Conservation (phyloP, 2,797 vertebrate species). For the Oophaga sylvatica region DNA sequence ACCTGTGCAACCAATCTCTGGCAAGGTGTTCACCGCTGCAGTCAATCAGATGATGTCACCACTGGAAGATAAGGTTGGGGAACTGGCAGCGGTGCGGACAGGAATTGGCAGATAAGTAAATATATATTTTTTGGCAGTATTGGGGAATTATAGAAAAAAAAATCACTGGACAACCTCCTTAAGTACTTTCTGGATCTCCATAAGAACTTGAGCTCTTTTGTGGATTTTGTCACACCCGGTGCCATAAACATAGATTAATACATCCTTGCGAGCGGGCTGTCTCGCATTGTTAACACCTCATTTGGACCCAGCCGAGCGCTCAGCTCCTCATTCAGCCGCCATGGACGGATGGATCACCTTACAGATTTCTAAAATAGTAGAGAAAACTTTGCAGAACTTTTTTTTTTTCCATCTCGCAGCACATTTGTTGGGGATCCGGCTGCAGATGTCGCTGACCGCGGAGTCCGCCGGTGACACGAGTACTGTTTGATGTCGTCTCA, state of each 20-base stretch:
- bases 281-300: slow-evolving; percentile 20
- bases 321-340: neutral
- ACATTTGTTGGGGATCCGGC: neutral
- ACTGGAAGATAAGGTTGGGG: too few species aligned
- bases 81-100: too few species aligned
- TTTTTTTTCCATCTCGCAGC: neutral
- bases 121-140: too few species aligned
- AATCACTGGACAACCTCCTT: neutral
- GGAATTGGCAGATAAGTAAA: too few species aligned
- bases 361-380: neutral
- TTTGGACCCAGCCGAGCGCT: neutral
- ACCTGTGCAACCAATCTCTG: too few species aligned
- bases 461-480: slow-evolving; percentile 13
- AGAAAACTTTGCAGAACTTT: slow-evolving; percentile 6
- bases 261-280: neutral
- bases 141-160: too few species aligned
- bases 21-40: too few species aligned
- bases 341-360: neutral
- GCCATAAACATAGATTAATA: neutral
- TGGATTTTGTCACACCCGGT: neutral
- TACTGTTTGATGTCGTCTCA: slow-evolving; percentile 35
- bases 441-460: neutral
- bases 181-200: neutral
- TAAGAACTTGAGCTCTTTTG: neutral
- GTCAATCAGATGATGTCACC: too few species aligned